Evolutionary conservation across 1,140 invertebrate genomes (phyloP), one percentile per base, ranked within the genome.

Genomic region (Danaus plexippus): DNA sequence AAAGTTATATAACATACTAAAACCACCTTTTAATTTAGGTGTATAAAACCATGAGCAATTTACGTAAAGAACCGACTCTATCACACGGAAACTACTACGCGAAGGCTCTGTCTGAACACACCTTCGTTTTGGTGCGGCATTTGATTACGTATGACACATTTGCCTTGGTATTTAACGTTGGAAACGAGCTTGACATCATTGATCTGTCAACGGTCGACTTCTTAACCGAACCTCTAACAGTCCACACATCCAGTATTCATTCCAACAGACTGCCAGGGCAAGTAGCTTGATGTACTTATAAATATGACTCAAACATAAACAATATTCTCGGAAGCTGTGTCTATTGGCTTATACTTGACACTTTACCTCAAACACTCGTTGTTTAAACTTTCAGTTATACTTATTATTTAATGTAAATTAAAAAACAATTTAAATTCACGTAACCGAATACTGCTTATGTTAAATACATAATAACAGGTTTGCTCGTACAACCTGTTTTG

Each of bases 21-120:
- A 32, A 32, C 22, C 22, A 32, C 2, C 7, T 32, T 32, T 32
- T 32, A 32, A 32, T 32, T 7, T 66, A 80, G 73, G 71, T 77
- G 0, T 85, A 79, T 61, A 69, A 80, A 71, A 64, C 63, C 0
- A 46, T 83, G 11, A 70, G 67, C 10, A 42, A 43, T 8, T 61
- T 75, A 0, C 71, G 77, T n/a, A 67, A 72, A 45, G 54, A 68
- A 22, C 59, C 62, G 9, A 68, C 77, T 0, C 59, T 83, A 0
- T 75, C 73, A n/a, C 64, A 83, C 11, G 82, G 82, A 4, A 66
- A 71, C 11, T 76, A 75, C 64, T 57, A 70, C 49, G 66, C 83
- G 12, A 63, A 69, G 41, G 71, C 77, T 0, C 53, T 85, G 4
- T 63, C 69, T 8, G 66, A 72, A 40, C 59, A 63, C 41, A 64